Evolutionary conservation across 2,113 vertebrate genomes (phyloP), one percentile per base, ranked within the genome.

Genomic region (Phalacrocorax aristotelis): DNA sequence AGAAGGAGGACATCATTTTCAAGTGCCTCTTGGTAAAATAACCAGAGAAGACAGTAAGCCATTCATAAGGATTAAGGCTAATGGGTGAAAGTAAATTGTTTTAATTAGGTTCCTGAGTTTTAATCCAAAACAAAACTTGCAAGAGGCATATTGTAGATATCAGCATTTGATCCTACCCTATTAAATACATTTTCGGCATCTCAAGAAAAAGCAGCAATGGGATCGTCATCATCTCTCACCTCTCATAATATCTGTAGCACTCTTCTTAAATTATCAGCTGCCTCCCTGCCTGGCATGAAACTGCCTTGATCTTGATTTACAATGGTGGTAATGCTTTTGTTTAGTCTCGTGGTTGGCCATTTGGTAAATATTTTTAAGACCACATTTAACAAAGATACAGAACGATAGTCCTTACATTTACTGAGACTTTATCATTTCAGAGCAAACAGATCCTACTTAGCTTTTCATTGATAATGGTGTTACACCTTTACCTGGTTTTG

Each of bases 251-350:
- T 95, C 97, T 90, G 88, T 92, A 95, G 75, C 90, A 95, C 97
- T 97, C 97, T 93, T 83, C 94, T 94, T 92, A 96, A 93, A 96
- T 94, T 96, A 95, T 95, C 91, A 95, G 72, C 94, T 81, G 96
- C 97, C 97, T 97, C 86, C 92, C 70, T 94, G 96, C 96, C 85
- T 95, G 97, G 97, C 97, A 97, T 96, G 97, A 98, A 97, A 98
- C 68, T 95, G 97, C 97, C 97, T 97, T 97, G 97, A 98, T 98
- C 97, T 98, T 97, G 97, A 96, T 98, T 98, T 98, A 95, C 96
- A 96, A 71, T 97, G 90, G 95, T 97, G 92, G 96, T 97, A 97
- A 96, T 97, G 94, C 96, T 96, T 97, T 97, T 98, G 97, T 98
- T 98, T 98, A 98, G 97, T 98, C 97, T 98, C 55, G 96, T 93